Evolutionary conservation across 2,888 invertebrate genomes (phyloP).

Genomic region (Scaptomyza reducta): DNA sequence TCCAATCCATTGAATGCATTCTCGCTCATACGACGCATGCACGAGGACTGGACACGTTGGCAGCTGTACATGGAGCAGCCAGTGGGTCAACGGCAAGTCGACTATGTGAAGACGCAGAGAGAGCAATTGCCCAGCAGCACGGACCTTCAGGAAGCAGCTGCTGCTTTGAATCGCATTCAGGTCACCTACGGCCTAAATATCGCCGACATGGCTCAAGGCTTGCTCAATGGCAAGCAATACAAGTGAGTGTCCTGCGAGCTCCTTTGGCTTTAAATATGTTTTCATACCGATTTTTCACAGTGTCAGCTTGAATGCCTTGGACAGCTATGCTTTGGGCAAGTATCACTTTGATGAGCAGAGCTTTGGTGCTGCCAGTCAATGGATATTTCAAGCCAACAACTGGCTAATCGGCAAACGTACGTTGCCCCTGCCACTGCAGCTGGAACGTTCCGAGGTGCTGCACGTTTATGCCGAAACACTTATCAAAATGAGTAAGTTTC

Average conservation of each 20-base stretch:
- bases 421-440: conserved; percentile 23
- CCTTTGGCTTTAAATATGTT: not conserved
- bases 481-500: conserved; percentile 72
- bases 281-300: conserved; percentile 42
- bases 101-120: conserved; percentile 43
- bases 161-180: conserved; percentile 95
- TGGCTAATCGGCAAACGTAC: conserved; percentile 15
- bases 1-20: conserved; percentile 79
- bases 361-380: conserved; percentile 59
- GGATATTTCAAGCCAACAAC: conserved; percentile 68
- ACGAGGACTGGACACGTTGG: conserved; percentile 77
- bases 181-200: conserved; percentile 95
- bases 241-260: conserved; percentile 84
- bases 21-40: conserved; percentile 75
- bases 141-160: conserved; percentile 96
- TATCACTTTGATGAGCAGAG: conserved; percentile 52
- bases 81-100: conserved; percentile 57
- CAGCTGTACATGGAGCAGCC: conserved; percentile 68
- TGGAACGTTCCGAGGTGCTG: conserved; percentile 46
- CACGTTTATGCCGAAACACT: conserved; percentile 72
- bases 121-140: conserved; percentile 89
- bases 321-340: conserved; percentile 72
- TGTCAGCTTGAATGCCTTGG: conserved; percentile 64
- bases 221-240: conserved; percentile 91
- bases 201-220: conserved; percentile 91